These are phyloP conservation scores for Centropristis striata DNA, from an alignment of 2,113 vertebrate genomes.

Conservation along the genomic window DNA sequence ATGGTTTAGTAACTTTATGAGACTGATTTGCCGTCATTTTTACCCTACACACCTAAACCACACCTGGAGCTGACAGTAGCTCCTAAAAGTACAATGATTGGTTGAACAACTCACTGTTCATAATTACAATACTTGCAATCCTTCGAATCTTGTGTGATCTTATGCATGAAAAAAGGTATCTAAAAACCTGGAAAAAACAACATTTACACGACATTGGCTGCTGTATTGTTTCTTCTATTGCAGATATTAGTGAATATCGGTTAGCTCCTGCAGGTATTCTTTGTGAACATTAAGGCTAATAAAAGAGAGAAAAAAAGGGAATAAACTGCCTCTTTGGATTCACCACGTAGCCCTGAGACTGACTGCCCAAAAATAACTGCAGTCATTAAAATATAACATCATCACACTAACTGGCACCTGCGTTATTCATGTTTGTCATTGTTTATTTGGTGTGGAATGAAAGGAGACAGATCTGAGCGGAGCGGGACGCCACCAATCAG, in stretches of 20 bases:
- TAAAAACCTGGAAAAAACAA: neutral
- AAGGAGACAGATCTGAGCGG: slow-evolving; percentile 40
- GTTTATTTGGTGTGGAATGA: slow-evolving; percentile 52
- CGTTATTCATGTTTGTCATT: slow-evolving; percentile 39
- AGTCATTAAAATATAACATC: slow-evolving; percentile 47
- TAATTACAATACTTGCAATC: no score
- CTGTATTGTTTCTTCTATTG: neutral
- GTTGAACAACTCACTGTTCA: no score
- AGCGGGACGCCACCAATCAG: slow-evolving; percentile 55
- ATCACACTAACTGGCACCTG: slow-evolving; percentile 39
- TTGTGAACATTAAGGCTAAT: slow-evolving; percentile 43
- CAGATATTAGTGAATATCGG: slow-evolving; percentile 51
- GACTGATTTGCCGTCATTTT: no score
- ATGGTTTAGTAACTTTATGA: no score
- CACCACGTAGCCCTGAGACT: neutral
- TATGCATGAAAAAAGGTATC: neutral
- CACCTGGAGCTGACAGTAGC: no score
- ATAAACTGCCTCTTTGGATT: slow-evolving; percentile 3
- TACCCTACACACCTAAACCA: no score
- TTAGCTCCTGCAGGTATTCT: slow-evolving; percentile 27
- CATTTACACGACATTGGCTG: slow-evolving; percentile 5
- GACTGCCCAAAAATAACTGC: neutral
- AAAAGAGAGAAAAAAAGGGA: slow-evolving; percentile 8
- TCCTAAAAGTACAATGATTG: no score
- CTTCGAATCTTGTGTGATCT: no score